Percentiles rank a stretch among this genome's conserved stretches.
These are phyloP conservation scores for Lagothrix lagotricha DNA, from an alignment of 2,797 vertebrate species.

Conservation along the genomic window DNA sequence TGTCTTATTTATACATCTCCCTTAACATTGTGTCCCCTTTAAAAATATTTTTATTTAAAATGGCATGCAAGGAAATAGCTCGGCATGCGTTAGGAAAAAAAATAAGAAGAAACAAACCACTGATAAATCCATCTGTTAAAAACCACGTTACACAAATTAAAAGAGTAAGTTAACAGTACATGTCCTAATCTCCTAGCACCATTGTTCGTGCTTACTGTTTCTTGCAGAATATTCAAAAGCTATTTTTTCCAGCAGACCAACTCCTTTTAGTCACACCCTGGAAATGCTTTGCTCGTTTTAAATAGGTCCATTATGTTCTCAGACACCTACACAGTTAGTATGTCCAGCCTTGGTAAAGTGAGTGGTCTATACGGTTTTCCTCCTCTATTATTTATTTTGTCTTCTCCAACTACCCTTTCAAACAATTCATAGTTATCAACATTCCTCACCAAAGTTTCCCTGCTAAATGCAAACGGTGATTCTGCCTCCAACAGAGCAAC, in stretches of 20 bases:
- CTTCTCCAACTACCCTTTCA: conserved; percentile 70
- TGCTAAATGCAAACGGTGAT: conserved; percentile 67
- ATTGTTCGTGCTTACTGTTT: conserved; percentile 62
- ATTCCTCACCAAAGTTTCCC: conserved; percentile 68
- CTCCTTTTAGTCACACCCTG: conserved; percentile 62
- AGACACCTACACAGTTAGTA: conserved; percentile 61
- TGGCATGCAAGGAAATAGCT: conserved; percentile 68
- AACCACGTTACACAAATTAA: conserved; percentile 65
- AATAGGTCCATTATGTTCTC: conserved; percentile 63
- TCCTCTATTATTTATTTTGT: conserved; percentile 75
- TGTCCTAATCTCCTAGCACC: conserved; percentile 58
- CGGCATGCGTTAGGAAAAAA: background rate
- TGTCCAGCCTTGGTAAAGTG: conserved; percentile 53
- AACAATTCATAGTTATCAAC: conserved; percentile 70
- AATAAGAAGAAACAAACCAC: conserved; percentile 46
- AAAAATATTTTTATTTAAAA: conserved; percentile 79
- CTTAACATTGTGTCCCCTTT: conserved; percentile 72
- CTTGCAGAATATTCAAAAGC: conserved; percentile 63
- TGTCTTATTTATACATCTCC: conserved; percentile 74
- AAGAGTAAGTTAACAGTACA: conserved; percentile 66
- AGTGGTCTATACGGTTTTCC: conserved; percentile 10
- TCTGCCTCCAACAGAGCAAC: conserved; percentile 70
- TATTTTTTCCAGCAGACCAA: conserved; percentile 71
- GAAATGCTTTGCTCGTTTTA: conserved; percentile 69
- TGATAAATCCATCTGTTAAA: conserved; percentile 72